phyloP scores from a whole-genome alignment of 2,113 vertebrate genomes.

The Pachypanchax playfairii region DNA sequence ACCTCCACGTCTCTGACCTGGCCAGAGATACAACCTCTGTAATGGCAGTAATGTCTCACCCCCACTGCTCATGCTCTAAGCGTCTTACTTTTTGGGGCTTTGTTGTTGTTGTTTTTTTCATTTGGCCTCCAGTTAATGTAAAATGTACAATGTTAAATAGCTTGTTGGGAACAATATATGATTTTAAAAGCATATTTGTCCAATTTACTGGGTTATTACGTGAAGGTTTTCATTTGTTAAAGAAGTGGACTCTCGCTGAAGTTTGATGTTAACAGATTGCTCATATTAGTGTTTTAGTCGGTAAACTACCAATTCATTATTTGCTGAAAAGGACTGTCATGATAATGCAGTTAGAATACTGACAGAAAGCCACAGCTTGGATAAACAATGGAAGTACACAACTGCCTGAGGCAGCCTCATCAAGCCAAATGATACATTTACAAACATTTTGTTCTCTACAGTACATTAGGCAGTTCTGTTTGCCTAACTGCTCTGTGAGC shows the following conservation, averaged over 20 bases:
- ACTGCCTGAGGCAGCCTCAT: conserved; percentile 50
- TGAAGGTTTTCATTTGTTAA: conserved; percentile 7
- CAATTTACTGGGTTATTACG: conserved; percentile 17
- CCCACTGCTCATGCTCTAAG: conserved; percentile 38
- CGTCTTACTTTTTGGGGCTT: conserved; percentile 1
- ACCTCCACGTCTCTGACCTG: conserved; percentile 71
- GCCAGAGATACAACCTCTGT: conserved; percentile 59
- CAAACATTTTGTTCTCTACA: conserved; percentile 67
- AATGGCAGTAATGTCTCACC: conserved; percentile 69
- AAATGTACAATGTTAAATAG: conserved; percentile 48
- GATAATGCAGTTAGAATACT: conserved; percentile 50
- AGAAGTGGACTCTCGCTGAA: conserved; percentile 25
- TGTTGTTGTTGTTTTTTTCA: conserved; percentile 8
- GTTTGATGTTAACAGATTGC: conserved; percentile 25
- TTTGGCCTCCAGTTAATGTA: conserved; percentile 29
- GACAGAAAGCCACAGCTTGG: conserved; percentile 38
- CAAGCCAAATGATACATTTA: conserved; percentile 71
- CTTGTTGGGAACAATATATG: conserved; percentile 32
- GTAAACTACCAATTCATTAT: conserved; percentile 42
- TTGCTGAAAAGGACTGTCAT: conserved; percentile 33
- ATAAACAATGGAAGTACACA: conserved; percentile 47
- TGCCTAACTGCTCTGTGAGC: conserved; percentile 52
- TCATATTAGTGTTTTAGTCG: conserved; percentile 16
- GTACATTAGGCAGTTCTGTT: conserved; percentile 69
- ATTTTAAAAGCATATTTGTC: conserved; percentile 19